Percentiles rank a stretch among this genome's conserved stretches.
Evolutionary conservation across 2,888 invertebrate species (phyloP).

Genomic region (Anorthoa munda): DNA sequence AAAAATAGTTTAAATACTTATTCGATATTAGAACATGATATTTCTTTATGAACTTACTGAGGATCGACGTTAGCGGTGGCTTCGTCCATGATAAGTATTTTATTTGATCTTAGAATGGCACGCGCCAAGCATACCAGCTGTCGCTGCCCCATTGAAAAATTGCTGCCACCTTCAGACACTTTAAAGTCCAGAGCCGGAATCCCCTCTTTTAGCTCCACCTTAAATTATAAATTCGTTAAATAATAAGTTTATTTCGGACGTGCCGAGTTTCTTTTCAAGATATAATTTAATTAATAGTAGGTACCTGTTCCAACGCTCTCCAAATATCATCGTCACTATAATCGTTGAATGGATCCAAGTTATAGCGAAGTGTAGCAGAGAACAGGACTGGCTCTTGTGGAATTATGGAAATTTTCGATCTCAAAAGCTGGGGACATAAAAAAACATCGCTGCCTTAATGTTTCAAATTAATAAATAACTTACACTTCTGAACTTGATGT

Average conservation of each 20-base stretch:
- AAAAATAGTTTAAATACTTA: background rate
- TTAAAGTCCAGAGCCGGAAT: constrained; percentile 92
- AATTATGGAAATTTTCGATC: constrained; percentile 94
- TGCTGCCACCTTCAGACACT: constrained; percentile 94
- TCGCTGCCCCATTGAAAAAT: constrained; percentile 95
- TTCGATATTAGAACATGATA: background rate
- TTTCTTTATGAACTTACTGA: constrained; percentile 86
- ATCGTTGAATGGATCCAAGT: constrained; percentile 93
- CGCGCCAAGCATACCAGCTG: constrained; percentile 95
- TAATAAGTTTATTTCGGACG: constrained; percentile 29
- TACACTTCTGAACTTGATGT: constrained; percentile 4
- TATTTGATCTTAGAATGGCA: constrained; percentile 94
- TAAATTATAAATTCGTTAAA: constrained; percentile 38
- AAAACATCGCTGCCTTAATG: constrained; percentile 46
- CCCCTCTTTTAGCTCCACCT: constrained; percentile 94
- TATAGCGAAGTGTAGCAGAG: constrained; percentile 93
- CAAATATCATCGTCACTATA: constrained; percentile 92
- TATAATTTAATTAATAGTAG: constrained; percentile 31
- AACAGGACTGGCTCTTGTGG: constrained; percentile 93
- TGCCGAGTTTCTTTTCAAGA: constrained; percentile 5
- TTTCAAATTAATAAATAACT: constrained; percentile 48
- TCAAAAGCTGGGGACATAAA: constrained; percentile 86
- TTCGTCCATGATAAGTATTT: constrained; percentile 92
- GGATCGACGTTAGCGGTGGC: constrained; percentile 91
- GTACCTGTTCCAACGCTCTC: constrained; percentile 92